Percentiles rank a stretch among this genome's conserved stretches.
These are phyloP conservation scores for Halictus quadricinctus DNA, from an alignment of 2,888 invertebrate species.

Conservation along the genomic window DNA sequence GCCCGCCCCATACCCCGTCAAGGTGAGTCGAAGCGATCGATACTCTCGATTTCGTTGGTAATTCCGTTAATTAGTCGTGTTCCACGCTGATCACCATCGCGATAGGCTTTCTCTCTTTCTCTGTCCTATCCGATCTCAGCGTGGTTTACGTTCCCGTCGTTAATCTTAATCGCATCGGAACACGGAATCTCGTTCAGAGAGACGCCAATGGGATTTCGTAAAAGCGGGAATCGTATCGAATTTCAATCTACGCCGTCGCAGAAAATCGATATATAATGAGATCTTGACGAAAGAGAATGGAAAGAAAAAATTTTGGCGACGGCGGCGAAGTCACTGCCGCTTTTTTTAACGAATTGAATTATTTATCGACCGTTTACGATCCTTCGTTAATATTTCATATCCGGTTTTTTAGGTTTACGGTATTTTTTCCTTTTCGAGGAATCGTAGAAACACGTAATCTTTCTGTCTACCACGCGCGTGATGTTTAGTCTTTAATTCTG, in stretches of 20 bases:
- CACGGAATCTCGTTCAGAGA: neutral
- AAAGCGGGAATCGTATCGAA: neutral
- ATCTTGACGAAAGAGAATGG: neutral
- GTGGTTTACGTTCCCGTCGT: neutral
- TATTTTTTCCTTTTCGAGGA: neutral
- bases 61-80: conserved; percentile 12
- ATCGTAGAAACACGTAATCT: no score
- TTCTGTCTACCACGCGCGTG: no score
- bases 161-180: neutral
- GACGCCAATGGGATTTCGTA: neutral
- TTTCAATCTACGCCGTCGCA: neutral
- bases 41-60: neutral
- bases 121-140: neutral
- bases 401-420: neutral
- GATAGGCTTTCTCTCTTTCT: neutral
- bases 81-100: neutral
- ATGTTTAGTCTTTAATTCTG: no score
- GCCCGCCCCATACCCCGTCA: conserved; percentile 83
- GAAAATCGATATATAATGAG: neutral
- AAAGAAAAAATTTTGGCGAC: neutral
- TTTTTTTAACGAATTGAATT: neutral
- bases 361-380: neutral
- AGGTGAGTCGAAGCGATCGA: conserved; percentile 76
- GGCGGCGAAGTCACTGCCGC: no score
- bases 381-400: neutral